Evolutionary conservation across 2,797 vertebrate genomes (phyloP), one percentile per base, ranked within the genome.

Genomic region (Cichlasoma orientale): DNA sequence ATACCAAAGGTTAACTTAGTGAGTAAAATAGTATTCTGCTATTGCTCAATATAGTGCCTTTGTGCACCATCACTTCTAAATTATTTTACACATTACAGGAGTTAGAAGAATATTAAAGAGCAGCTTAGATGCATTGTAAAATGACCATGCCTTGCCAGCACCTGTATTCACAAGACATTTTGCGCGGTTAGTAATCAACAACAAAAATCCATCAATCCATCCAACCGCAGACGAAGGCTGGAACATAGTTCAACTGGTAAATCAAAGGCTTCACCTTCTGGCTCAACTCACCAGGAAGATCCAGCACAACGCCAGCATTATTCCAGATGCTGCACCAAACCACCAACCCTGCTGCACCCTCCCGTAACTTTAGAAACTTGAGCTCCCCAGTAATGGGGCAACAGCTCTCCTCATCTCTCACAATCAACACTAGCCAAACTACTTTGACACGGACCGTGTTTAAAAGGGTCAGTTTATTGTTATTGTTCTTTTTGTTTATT

Each of bases 351-450:
- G 3, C 47, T n/a, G 41, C 41, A 29, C 1, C 10, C 2, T 68
- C 44, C 63, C 19, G 10, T 68, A 10, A 13, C 2, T 0, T 0
- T 6, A 19, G 27, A 58, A 66, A 29, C 12, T 18, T 29, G 47
- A 66, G 29, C 14, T 16, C 41, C 36, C 36, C 11, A 10, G 33
- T 36, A 31, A 13, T 44, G 44, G 44, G 14, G 16, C 18, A 7
- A 18, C 16, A 50, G 4, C 47, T 19, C 7, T 47, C 14, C 44
- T 16, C 44, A 2, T 47, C 44, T 44, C 13, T 18, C 12, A 19
- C 47, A 50, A 3, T 19, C 47, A 50, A 16, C 4, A 50, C 3
- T 7, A 50, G 5, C 47, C 47, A 50, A 50, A 19, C 47, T 50
- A 5, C 47, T 18, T 50, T 19, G 47, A 50, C 16, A 19, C 6